Evolutionary conservation across 2,113 vertebrate species (phyloP).

Genomic region (Sitta europaea): DNA sequence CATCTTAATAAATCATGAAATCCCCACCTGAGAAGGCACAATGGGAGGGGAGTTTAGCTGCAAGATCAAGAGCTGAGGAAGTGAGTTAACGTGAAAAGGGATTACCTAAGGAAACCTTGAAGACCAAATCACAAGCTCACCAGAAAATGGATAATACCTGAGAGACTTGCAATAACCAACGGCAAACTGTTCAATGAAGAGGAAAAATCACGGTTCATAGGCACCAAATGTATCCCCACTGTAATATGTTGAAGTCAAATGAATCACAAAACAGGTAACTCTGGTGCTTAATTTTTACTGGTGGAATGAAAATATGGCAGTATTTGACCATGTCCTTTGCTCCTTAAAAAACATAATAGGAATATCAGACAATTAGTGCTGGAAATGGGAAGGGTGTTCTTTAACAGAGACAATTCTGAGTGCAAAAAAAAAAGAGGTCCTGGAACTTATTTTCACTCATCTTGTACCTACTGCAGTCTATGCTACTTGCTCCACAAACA

Average conservation of each 20-base stretch:
- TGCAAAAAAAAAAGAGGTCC: neutral
- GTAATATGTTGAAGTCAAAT: neutral
- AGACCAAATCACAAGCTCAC: neutral
- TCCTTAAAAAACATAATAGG: neutral
- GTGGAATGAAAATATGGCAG: neutral
- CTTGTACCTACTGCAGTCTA: neutral
- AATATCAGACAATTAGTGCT: neutral
- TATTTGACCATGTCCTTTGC: neutral
- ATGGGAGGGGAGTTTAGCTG: neutral
- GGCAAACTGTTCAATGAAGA: neutral
- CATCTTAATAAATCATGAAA: neutral
- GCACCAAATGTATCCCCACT: neutral
- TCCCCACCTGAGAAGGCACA: neutral
- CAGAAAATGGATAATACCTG: neutral
- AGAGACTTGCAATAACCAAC: neutral
- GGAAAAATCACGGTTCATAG: neutral
- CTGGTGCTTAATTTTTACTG: neutral
- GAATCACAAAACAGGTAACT: neutral
- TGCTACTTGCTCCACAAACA: neutral
- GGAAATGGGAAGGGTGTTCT: neutral
- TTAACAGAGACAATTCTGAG: neutral
- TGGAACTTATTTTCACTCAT: neutral
- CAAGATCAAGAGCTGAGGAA: neutral
- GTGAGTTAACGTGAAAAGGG: neutral
- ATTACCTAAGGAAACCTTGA: neutral